Conservation (phyloP, 2,888 invertebrate genomes). For the Eucera pruinosa region DNA sequence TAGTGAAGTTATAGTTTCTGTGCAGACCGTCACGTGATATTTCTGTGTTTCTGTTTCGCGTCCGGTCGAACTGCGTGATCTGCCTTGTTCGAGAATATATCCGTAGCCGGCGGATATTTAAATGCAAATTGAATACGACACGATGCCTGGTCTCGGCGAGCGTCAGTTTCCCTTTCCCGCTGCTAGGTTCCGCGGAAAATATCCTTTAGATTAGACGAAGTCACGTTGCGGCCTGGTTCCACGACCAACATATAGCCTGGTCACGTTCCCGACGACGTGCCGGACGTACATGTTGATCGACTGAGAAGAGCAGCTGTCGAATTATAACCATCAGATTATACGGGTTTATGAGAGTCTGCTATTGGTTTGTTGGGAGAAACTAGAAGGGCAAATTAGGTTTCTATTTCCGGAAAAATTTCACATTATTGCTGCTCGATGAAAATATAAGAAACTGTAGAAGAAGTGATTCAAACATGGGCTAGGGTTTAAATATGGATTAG, state of each 20-base stretch:
- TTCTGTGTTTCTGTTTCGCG: slow-evolving; percentile 42
- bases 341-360: too few species aligned
- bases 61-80: slow-evolving; percentile 16
- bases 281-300: slow-evolving; percentile 39
- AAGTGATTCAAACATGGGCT: too few species aligned
- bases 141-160: slow-evolving; percentile 48
- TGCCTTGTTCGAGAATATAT: slow-evolving; percentile 38
- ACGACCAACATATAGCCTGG: neutral
- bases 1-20: too few species aligned
- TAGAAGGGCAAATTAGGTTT: too few species aligned
- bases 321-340: slow-evolving; percentile 24
- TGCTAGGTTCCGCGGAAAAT: slow-evolving; percentile 52
- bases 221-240: slow-evolving; percentile 44
- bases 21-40: slow-evolving; percentile 4
- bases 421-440: too few species aligned
- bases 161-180: neutral
- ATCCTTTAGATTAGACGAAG: slow-evolving; percentile 61
- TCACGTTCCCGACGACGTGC: slow-evolving; percentile 41
- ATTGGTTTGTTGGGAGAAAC: too few species aligned
- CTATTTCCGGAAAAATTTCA: too few species aligned
- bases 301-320: slow-evolving; percentile 3
- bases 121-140: slow-evolving; percentile 78
- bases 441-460: too few species aligned
- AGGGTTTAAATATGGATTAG: too few species aligned
- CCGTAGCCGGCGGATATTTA: slow-evolving; percentile 71